Evolutionary conservation across 1,140 invertebrate species (phyloP).

Genomic region (Hydropsyche tenuis): DNA sequence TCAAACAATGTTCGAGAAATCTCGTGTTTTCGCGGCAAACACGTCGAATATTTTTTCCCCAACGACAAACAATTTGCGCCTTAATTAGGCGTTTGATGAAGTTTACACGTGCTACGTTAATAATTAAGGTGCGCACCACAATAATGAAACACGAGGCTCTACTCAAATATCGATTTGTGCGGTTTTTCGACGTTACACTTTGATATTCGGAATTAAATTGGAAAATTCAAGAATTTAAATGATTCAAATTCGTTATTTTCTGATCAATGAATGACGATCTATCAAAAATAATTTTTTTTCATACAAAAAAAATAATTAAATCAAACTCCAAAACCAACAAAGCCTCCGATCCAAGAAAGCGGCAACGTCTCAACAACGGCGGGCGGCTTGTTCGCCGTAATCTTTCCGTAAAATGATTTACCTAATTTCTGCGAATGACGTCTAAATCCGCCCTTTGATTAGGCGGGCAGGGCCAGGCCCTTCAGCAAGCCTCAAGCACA

Average conservation of each 20-base stretch:
- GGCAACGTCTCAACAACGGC: neutral
- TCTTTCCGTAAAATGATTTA: slow-evolving; percentile 48
- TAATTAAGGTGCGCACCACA: too few relatives aligned
- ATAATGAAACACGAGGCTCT: too few relatives aligned
- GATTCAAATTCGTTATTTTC: too few relatives aligned
- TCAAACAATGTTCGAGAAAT: slow-evolving; percentile 1
- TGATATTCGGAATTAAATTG: too few relatives aligned
- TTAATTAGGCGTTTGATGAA: neutral
- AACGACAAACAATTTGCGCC: neutral
- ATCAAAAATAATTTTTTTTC: too few relatives aligned
- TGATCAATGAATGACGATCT: too few relatives aligned
- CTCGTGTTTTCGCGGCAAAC: slow-evolving; percentile 22
- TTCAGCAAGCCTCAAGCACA: neutral
- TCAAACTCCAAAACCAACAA: too few relatives aligned
- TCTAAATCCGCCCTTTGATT: slow-evolving; percentile 46
- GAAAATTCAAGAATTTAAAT: too few relatives aligned
- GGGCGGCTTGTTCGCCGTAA: neutral
- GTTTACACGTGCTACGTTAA: neutral
- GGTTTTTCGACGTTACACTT: too few relatives aligned
- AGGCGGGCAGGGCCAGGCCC: slow-evolving; percentile 15
- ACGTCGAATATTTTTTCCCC: slow-evolving; percentile 5
- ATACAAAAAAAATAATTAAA: too few relatives aligned
- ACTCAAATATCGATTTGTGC: too few relatives aligned
- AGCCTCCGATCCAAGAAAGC: too few relatives aligned
- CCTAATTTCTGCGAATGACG: slow-evolving; percentile 50